phyloP scores from a whole-genome alignment of 2,113 vertebrate genomes.

The Triplophysa dalaica region DNA sequence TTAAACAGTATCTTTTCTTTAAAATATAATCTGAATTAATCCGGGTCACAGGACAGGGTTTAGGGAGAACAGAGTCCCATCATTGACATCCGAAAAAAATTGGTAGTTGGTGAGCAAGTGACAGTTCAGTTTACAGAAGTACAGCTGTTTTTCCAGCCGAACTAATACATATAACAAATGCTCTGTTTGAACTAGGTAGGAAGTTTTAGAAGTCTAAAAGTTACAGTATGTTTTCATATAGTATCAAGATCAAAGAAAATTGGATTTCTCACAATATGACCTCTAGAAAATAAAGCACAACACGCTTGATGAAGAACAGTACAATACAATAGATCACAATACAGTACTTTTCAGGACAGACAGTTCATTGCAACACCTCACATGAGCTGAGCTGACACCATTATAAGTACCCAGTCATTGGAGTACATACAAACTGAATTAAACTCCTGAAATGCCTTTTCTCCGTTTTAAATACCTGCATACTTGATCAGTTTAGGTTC shows the following conservation, averaged over 20 bases:
- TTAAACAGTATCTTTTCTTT: too few species aligned
- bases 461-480: constrained; percentile 56
- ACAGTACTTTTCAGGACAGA: constrained; percentile 33
- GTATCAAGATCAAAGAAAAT: neutral
- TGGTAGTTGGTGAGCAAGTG: too few species aligned
- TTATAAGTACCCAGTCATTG: constrained; percentile 63
- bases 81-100: too few species aligned
- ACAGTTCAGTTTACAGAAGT: too few species aligned
- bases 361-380: constrained; percentile 43
- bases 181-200: neutral
- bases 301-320: constrained; percentile 36
- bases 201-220: neutral
- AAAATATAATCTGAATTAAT: too few species aligned
- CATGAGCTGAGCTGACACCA: constrained; percentile 53
- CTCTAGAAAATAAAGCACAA: neutral
- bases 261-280: neutral
- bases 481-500: neutral
- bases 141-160: neutral
- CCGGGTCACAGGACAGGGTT: too few species aligned
- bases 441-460: constrained; percentile 57
- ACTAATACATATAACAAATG: neutral
- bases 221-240: neutral
- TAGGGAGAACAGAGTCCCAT: too few species aligned
- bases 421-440: constrained; percentile 66
- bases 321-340: constrained; percentile 55